Base-by-base conservation (phyloP, 1,140 invertebrate species). In the Drosophila persimilis region DNA sequence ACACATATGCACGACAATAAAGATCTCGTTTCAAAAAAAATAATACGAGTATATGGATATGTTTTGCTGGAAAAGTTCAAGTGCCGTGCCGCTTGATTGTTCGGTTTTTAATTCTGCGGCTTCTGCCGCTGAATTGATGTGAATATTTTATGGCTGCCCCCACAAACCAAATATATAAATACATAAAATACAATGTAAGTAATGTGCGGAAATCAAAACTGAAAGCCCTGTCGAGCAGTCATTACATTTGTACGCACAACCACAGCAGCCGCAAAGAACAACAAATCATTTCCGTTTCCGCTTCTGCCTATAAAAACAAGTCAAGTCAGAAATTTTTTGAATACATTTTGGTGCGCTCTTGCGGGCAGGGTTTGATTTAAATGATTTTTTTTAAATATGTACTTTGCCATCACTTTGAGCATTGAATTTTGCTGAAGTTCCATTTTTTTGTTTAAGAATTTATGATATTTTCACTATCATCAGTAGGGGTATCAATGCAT, bases 281-380 rank as follows among this genome's bases (percentile, higher is more conserved):
- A 62, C 71, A 80, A 73, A 77, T 85, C 73, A 86, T 80, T 80
- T 85, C 81, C 80, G 80, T 59, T 86, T 85, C 69, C 73, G 80
- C 35, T 66, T 45, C 26, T 46, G 72, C 76, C 80, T 50, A 69
- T 63, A 57, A 60, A 76, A 80, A 53, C 59, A 80, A 86, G 60
- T 84, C 67, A 61, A 44, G 80, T 77, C 41, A 80, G 73, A 77
- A 70, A 80, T 73, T 73, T 77, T 17, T 54, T 69, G 46, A 77
- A 60, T 55, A 60, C 64, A 46, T 52, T 39, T 13, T 3, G 35
- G 11, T 4, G 35, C 13, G 35, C 11, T 1, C 35, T 3, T 5
- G 3, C 1, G 11, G 3, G 35, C 11, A 11, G 35, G 11, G 4
- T 13, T 31, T 5, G 11, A 39, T 58, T 73, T 76, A 56, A 8